Conservation (phyloP, 2,113 vertebrate genomes). For the Phyllostomus hastatus region DNA sequence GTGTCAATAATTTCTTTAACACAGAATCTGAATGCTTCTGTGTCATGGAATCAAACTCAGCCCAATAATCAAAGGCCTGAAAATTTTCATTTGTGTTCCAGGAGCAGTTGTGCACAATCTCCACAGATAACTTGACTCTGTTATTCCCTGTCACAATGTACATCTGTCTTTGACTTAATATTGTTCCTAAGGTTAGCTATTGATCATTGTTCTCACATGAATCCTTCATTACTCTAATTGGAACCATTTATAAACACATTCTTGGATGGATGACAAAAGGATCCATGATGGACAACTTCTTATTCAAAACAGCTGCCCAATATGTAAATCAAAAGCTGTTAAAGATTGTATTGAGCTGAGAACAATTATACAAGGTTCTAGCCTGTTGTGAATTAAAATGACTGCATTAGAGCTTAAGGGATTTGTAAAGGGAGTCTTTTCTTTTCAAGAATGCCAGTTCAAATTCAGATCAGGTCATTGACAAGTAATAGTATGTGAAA, state of each 20-base stretch:
- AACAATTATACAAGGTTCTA: conserved; percentile 74
- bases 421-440: conserved; percentile 72
- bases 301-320: conserved; percentile 75
- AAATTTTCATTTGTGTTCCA: conserved; percentile 67
- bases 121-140: conserved; percentile 64
- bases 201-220: conserved; percentile 75
- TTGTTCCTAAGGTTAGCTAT: conserved; percentile 70
- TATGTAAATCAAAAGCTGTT: conserved; percentile 78
- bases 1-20: conserved; percentile 69
- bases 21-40: conserved; percentile 62
- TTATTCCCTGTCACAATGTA: conserved; percentile 69
- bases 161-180: conserved; percentile 75
- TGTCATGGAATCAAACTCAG: conserved; percentile 52
- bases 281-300: conserved; percentile 67
- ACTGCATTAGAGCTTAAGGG: conserved; percentile 67
- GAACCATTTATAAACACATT: conserved; percentile 78
- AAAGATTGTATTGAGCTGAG: conserved; percentile 74
- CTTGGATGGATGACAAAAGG: conserved; percentile 75
- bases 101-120: conserved; percentile 54
- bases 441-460: conserved; percentile 65
- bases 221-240: conserved; percentile 76
- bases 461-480: conserved; percentile 56
- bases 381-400: conserved; percentile 75
- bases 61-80: conserved; percentile 54
- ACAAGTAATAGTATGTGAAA: conserved; percentile 57